phyloP scores from a whole-genome alignment of 2,113 vertebrate species.

The Platanista minor region DNA sequence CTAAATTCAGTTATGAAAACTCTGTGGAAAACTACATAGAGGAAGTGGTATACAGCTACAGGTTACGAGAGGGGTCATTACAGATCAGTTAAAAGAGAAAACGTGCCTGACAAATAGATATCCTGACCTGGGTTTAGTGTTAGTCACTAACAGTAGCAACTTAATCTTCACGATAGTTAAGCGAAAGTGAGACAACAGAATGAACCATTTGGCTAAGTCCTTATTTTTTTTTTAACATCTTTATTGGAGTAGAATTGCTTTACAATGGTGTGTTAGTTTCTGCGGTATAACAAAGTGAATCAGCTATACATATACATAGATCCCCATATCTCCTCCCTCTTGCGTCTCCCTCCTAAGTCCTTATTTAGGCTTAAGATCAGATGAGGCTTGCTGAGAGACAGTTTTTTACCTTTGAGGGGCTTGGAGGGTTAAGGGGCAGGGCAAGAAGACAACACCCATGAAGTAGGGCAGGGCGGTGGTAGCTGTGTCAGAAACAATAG shows the following conservation, averaged over 20 bases:
- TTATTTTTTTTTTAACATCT: background rate
- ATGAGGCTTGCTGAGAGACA: background rate
- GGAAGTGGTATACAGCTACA: background rate
- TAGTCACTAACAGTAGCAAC: background rate
- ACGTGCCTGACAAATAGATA: background rate
- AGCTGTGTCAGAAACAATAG: background rate
- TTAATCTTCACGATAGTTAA: background rate
- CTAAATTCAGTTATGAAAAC: background rate
- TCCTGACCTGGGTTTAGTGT: background rate
- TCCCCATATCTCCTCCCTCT: too few relatives aligned
- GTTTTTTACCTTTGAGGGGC: background rate
- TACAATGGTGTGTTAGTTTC: too few relatives aligned
- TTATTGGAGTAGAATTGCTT: too few relatives aligned
- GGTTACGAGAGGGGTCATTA: background rate
- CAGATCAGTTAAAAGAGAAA: background rate
- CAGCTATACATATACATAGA: too few relatives aligned
- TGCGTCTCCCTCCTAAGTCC: too few relatives aligned
- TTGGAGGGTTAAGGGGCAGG: background rate
- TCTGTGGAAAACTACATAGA: background rate
- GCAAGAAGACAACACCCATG: background rate
- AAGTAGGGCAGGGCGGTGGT: fast-evolving
- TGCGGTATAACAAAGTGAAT: too few relatives aligned
- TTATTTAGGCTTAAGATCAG: background rate
- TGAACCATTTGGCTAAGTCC: background rate
- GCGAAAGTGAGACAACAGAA: background rate